Conservation (phyloP, 2,797 vertebrate genomes). For the Notoglanidium macrostoma region DNA sequence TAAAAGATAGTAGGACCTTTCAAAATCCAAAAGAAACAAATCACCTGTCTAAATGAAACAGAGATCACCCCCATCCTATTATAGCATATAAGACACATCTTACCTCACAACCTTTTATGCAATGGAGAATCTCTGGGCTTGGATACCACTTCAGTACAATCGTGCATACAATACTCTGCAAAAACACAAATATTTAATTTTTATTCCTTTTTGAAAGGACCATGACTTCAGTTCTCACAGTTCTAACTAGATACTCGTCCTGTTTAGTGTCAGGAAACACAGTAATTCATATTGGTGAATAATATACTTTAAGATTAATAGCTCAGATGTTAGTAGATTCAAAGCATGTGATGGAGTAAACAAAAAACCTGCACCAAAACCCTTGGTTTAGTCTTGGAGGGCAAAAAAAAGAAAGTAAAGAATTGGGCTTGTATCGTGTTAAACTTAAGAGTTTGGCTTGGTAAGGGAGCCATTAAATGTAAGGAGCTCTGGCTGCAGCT, state of each 20-base stretch:
- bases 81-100: conserved; percentile 56
- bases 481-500: conserved; percentile 25
- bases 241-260: neutral
- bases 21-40: conserved; percentile 48
- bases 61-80: conserved; percentile 14
- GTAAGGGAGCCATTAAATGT: conserved; percentile 43
- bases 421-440: conserved; percentile 28
- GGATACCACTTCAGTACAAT: conserved; percentile 96
- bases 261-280: neutral
- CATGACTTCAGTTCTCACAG: neutral
- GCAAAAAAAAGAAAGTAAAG: conserved; percentile 15
- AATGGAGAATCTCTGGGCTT: conserved; percentile 87
- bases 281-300: neutral
- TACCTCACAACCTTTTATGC: conserved; percentile 98
- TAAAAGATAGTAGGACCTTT: conserved; percentile 42
- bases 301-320: neutral
- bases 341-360: neutral
- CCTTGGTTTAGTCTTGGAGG: neutral
- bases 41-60: conserved; percentile 36
- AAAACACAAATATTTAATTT: neutral
- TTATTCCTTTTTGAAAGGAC: neutral
- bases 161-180: conserved; percentile 75
- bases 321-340: neutral
- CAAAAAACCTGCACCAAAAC: neutral
- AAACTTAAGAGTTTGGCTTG: conserved; percentile 42